phyloP scores from a whole-genome alignment of 2,113 vertebrate species.

The Alethe castanea region DNA sequence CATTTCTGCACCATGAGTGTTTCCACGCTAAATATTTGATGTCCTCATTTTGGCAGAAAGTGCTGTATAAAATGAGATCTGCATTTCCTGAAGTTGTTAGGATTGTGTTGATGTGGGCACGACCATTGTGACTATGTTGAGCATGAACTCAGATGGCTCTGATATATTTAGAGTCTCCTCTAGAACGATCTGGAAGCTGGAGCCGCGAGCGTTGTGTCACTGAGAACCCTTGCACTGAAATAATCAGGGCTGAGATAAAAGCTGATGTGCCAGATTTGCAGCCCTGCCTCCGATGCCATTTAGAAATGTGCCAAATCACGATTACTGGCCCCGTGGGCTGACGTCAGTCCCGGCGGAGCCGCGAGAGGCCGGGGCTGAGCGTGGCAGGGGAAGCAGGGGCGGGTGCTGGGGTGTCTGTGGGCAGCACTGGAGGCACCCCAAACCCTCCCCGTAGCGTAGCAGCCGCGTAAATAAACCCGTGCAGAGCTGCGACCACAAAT shows the following conservation, averaged over 20 bases:
- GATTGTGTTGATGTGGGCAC: not conserved
- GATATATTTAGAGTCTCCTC: not conserved
- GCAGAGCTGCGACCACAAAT: not conserved
- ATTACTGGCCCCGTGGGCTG: not conserved
- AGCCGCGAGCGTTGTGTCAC: not conserved
- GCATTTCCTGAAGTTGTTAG: not conserved
- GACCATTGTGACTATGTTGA: not conserved
- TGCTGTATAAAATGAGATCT: not conserved
- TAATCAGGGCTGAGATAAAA: not conserved
- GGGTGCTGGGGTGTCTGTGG: not conserved
- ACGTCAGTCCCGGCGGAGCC: not conserved
- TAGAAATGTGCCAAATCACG: conserved; percentile 55
- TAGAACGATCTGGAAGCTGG: not conserved
- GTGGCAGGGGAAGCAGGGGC: not conserved
- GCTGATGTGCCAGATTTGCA: not conserved
- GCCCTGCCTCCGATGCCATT: conserved; percentile 40
- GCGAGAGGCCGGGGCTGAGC: not conserved
- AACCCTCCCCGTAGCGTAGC: not conserved
- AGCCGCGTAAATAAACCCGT: conserved; percentile 4
- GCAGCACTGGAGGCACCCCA: not conserved
- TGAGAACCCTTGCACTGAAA: not conserved
- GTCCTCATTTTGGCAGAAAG: not conserved
- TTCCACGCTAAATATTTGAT: not conserved
- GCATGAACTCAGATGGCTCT: not conserved
- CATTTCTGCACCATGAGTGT: not conserved